A percentile compares a stretch with the other conserved stretches of the same genome.
Conservation (phyloP, 2,113 vertebrate species). For the Cyanistes caeruleus region DNA sequence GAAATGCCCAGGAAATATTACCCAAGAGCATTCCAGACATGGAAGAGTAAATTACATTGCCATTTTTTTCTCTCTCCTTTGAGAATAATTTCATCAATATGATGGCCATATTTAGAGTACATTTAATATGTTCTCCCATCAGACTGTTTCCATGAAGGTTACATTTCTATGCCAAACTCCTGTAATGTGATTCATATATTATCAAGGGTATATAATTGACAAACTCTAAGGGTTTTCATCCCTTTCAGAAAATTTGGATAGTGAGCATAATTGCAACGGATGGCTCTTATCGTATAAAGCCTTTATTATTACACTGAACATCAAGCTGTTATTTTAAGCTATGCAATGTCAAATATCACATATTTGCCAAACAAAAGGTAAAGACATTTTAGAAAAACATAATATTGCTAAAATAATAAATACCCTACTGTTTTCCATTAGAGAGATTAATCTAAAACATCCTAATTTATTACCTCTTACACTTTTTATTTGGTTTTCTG, state of each 20-base stretch:
- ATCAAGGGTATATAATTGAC: slow-evolving; percentile 1
- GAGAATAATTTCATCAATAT: not conserved
- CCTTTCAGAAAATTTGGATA: slow-evolving; percentile 22
- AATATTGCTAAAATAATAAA: slow-evolving; percentile 19
- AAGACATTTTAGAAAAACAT: not conserved
- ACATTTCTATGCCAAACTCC: not conserved
- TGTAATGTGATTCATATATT: slow-evolving; percentile 33
- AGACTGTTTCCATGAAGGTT: not conserved
- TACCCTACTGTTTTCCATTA: not conserved
- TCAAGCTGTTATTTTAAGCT: not conserved
- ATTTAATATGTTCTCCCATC: slow-evolving; percentile 13
- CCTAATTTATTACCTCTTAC: slow-evolving; percentile 39
- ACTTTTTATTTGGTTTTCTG: slow-evolving; percentile 3
- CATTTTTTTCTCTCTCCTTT: not conserved
- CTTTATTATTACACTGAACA: not conserved
- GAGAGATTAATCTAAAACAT: not conserved
- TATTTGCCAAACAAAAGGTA: not conserved
- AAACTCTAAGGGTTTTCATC: not conserved
- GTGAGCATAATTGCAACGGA: not conserved
- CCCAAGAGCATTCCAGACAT: not conserved
- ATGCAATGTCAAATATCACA: not conserved
- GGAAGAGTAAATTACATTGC: not conserved
- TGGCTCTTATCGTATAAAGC: not conserved
- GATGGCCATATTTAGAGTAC: slow-evolving; percentile 1
- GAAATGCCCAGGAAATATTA: not conserved